phyloP scores from a whole-genome alignment of 2,113 vertebrate genomes.

The Trogon melanurus region DNA sequence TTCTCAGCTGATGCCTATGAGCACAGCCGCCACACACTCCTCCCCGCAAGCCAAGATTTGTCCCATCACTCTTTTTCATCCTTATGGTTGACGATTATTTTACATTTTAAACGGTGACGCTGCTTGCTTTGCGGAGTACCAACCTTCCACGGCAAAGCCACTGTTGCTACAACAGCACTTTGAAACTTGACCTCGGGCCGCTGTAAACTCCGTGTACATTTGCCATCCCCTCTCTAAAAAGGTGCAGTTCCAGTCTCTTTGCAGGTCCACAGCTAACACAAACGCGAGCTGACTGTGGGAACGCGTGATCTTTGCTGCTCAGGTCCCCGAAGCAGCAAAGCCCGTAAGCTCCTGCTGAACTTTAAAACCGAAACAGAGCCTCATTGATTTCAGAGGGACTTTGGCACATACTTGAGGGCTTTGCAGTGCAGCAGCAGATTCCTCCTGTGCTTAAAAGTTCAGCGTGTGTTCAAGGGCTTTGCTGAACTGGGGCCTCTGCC shows the following conservation, averaged over 20 bases:
- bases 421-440: background rate
- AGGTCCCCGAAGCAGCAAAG: background rate
- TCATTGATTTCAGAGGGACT: conserved; percentile 25
- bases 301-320: background rate
- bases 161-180: background rate
- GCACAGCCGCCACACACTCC: background rate
- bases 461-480: background rate
- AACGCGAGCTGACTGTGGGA: background rate
- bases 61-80: background rate
- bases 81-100: background rate
- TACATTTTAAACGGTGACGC: background rate
- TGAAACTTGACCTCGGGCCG: background rate
- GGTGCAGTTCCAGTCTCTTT: background rate
- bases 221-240: background rate
- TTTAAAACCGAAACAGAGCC: background rate
- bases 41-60: rapidly evolving
- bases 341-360: background rate
- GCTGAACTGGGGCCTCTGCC: rapidly evolving
- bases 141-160: background rate
- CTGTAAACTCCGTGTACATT: rapidly evolving
- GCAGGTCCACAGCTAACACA: background rate
- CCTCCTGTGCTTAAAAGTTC: background rate
- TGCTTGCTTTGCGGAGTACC: background rate
- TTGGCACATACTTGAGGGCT: background rate
- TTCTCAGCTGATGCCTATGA: background rate